phyloP scores from a whole-genome alignment of 2,888 invertebrate genomes.

The Torymus tubicola region DNA sequence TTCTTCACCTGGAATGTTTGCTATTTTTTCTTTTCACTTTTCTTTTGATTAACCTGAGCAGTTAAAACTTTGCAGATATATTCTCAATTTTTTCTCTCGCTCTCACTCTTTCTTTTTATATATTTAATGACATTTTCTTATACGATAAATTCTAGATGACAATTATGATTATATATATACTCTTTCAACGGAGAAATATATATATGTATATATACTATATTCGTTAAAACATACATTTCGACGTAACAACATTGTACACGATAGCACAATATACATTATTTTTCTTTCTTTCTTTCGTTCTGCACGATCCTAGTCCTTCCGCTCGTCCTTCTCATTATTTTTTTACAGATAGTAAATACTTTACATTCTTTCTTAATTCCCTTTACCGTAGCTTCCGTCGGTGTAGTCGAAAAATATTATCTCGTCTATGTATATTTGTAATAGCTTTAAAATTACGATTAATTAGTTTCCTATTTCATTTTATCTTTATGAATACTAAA shows the following conservation, averaged over 20 bases:
- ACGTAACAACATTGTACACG: conserved; percentile 34
- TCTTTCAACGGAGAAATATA: conserved; percentile 51
- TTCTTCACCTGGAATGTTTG: conserved; percentile 24
- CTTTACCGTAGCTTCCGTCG: conserved; percentile 18
- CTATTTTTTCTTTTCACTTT: not conserved
- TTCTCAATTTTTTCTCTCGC: not conserved
- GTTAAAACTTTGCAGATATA: conserved; percentile 6
- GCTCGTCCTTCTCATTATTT: conserved; percentile 9
- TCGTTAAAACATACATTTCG: conserved; percentile 53
- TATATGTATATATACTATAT: conserved; percentile 35
- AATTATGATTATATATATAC: conserved; percentile 47
- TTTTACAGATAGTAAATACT: not conserved
- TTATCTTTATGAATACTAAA: conserved; percentile 45
- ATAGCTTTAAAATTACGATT: conserved; percentile 43
- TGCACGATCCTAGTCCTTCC: conserved; percentile 8
- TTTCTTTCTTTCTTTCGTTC: conserved; percentile 3
- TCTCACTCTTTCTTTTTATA: conserved; percentile 9
- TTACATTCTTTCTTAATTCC: not conserved
- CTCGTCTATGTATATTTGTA: conserved; percentile 43
- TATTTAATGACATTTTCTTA: conserved; percentile 32
- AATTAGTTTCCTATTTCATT: conserved; percentile 18
- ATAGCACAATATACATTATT: conserved; percentile 25
- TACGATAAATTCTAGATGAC: conserved; percentile 49
- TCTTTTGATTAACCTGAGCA: not conserved
- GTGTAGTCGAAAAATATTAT: conserved; percentile 51